Conservation (phyloP, 2,113 vertebrate genomes). For the Onychostruthus taczanowskii region DNA sequence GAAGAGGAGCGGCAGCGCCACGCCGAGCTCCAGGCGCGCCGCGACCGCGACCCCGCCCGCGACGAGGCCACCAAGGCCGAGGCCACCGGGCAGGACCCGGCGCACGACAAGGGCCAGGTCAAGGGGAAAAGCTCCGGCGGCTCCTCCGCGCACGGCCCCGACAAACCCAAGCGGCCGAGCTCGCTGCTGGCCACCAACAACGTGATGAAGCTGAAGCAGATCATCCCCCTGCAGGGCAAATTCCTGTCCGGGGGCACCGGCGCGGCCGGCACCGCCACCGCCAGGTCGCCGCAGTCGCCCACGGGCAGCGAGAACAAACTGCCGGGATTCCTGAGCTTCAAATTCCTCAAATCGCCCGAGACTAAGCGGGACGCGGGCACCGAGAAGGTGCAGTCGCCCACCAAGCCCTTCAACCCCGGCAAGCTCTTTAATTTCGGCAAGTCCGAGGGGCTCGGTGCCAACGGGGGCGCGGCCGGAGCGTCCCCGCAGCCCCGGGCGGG, state of each 20-base stretch:
- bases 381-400: not conserved
- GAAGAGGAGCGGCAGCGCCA: conserved; percentile 95
- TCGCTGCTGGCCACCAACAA: not conserved
- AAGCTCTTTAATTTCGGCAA: not conserved
- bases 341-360: not conserved
- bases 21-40: conserved; percentile 86
- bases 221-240: not conserved
- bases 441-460: not conserved
- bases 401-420: not conserved
- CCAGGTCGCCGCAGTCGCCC: not conserved
- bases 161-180: not conserved
- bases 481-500: not conserved
- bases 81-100: not conserved
- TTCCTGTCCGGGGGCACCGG: not conserved
- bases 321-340: not conserved
- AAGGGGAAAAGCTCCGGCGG: not conserved
- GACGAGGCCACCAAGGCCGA: not conserved
- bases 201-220: not conserved
- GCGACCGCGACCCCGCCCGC: conserved; percentile 82
- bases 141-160: not conserved
- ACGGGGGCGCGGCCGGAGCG: rapidly evolving
- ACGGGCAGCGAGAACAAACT: not conserved
- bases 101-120: not conserved
- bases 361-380: not conserved
- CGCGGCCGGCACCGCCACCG: not conserved